Percentiles rank a stretch among this genome's conserved stretches.
These are phyloP conservation scores for Mastomys coucha DNA, from an alignment of 2,113 vertebrate species.

Conservation along the genomic window DNA sequence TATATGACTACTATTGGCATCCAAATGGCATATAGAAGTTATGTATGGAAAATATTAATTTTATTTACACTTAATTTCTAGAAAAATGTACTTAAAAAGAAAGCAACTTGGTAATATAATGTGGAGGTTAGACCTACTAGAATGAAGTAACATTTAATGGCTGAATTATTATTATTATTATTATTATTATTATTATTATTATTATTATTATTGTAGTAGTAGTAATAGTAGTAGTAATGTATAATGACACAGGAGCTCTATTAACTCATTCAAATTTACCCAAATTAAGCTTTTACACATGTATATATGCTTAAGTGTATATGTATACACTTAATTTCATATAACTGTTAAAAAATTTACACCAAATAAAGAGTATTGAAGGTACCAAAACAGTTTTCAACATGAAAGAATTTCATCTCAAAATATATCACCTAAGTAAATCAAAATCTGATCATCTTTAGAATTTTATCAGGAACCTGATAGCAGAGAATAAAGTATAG, in stretches of 20 bases:
- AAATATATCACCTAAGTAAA: not conserved
- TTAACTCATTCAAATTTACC: not conserved
- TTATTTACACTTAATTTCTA: not conserved
- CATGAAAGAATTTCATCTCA: not conserved
- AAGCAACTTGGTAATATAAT: not conserved
- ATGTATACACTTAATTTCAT: not conserved
- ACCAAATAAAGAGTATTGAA: not conserved
- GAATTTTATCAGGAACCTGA: not conserved
- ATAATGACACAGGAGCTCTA: not conserved
- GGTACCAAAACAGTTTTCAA: not conserved
- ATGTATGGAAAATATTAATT: not conserved
- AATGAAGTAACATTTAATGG: not conserved
- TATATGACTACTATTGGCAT: not conserved
- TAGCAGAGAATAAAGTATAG: not conserved
- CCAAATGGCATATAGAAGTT: not conserved
- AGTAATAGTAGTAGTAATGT: not conserved
- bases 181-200: not conserved
- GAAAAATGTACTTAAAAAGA: not conserved
- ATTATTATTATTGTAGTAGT: too few species aligned
- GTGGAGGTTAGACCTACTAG: not conserved
- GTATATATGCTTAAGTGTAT: not conserved
- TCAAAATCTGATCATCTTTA: not conserved
- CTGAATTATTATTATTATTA: not conserved
- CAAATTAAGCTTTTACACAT: not conserved
- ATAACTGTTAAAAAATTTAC: not conserved